Conservation (phyloP, 2,888 invertebrate species). For the Phaonia tiefii region DNA sequence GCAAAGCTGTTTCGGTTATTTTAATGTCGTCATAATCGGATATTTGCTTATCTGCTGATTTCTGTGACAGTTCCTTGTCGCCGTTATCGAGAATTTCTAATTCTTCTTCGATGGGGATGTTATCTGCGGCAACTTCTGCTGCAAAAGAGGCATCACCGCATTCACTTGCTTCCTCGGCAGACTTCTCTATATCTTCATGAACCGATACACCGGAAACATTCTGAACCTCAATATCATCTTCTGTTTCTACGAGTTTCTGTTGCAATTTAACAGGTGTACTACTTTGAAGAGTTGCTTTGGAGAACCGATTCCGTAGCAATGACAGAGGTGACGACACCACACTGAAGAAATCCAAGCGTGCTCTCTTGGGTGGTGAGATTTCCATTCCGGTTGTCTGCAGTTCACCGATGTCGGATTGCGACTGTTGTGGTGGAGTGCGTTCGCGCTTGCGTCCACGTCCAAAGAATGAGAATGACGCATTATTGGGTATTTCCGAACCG, state of each 20-base stretch:
- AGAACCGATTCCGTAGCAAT: conserved; percentile 76
- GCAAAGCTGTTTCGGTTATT: conserved; percentile 61
- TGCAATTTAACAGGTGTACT: conserved; percentile 74
- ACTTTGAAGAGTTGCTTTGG: conserved; percentile 74
- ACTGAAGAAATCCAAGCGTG: conserved; percentile 77
- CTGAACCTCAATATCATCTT: conserved; percentile 75
- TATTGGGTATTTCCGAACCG: conserved; percentile 78
- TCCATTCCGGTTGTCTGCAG: conserved; percentile 74
- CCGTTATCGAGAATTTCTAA: conserved; percentile 60
- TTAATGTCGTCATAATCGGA: conserved; percentile 61
- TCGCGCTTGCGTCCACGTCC: conserved; percentile 78
- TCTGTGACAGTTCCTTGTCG: conserved; percentile 29
- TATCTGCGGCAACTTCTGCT: conserved; percentile 43
- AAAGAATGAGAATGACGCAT: conserved; percentile 77
- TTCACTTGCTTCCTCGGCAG: conserved; percentile 72
- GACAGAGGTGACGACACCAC: conserved; percentile 77
- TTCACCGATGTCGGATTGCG: conserved; percentile 72
- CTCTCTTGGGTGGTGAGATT: conserved; percentile 77
- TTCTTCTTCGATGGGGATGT: conserved; percentile 38
- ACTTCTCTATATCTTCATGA: conserved; percentile 71
- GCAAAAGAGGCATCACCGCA: conserved; percentile 50
- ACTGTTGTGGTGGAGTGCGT: conserved; percentile 72
- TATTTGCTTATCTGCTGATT: conserved; percentile 48
- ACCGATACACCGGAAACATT: conserved; percentile 75
- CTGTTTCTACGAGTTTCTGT: conserved; percentile 70